These are phyloP conservation scores for Setophaga petechia DNA, from an alignment of 2,113 vertebrate genomes.

Conservation along the genomic window DNA sequence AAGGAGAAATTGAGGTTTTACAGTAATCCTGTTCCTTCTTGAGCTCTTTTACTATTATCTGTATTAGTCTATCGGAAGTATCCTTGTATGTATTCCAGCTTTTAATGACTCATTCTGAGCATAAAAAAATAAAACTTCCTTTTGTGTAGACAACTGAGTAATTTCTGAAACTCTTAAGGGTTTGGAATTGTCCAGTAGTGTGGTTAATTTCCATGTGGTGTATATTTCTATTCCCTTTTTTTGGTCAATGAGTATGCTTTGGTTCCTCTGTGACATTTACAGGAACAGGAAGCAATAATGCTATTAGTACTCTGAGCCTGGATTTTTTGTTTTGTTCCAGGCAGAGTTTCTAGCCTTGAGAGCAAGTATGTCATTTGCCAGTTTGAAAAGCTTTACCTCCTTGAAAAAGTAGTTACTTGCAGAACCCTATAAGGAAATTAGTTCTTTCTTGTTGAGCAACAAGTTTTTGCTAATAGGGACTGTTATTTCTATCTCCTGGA, in stretches of 20 bases:
- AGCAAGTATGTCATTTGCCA: conserved; percentile 36
- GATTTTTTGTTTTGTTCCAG: conserved; percentile 28
- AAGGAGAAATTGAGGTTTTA: neutral
- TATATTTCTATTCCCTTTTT: conserved; percentile 34
- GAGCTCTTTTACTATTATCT: neutral
- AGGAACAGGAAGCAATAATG: conserved; percentile 68
- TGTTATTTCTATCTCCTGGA: neutral
- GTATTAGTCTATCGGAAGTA: neutral
- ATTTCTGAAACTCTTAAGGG: conserved; percentile 25
- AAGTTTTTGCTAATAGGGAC: neutral
- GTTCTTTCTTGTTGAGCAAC: conserved; percentile 1
- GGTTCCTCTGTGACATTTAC: conserved; percentile 28
- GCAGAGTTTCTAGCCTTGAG: neutral
- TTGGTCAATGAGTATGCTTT: conserved; percentile 45
- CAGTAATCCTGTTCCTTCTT: neutral
- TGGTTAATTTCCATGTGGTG: conserved; percentile 32
- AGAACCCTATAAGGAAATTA: conserved; percentile 46
- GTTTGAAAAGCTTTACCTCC: conserved; percentile 34
- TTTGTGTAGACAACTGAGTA: conserved; percentile 20
- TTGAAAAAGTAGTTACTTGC: neutral
- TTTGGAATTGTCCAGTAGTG: conserved; percentile 45
- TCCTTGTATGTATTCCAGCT: neutral
- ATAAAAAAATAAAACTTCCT: neutral
- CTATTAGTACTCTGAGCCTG: conserved; percentile 54
- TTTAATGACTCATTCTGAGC: conserved; percentile 6